Evolutionary conservation across 2,888 invertebrate genomes (phyloP).

Genomic region (Thysanoteuthis rhombus): DNA sequence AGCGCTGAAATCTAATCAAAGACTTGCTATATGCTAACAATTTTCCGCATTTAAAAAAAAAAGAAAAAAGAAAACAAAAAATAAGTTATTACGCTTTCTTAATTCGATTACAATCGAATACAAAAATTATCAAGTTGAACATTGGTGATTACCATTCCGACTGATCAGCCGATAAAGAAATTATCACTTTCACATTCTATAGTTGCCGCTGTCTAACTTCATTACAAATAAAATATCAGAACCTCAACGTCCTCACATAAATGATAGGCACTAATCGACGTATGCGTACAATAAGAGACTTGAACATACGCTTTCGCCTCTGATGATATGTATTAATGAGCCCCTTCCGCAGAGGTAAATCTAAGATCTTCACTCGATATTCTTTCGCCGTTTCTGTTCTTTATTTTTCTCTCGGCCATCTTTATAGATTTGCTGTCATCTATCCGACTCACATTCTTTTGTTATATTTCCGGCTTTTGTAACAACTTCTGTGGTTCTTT

Average conservation of each 20-base stretch:
- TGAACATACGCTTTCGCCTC: background rate
- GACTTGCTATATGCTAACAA: background rate
- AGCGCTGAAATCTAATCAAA: background rate
- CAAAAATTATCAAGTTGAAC: background rate
- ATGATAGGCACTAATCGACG: conserved; percentile 12
- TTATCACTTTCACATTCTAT: background rate
- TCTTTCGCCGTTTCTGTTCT: background rate
- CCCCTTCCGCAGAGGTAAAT: background rate
- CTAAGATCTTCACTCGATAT: conserved; percentile 12
- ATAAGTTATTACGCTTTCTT: background rate
- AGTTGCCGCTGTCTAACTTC: background rate
- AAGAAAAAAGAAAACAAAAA: background rate
- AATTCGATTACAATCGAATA: conserved; percentile 12
- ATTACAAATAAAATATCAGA: background rate
- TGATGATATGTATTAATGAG: background rate
- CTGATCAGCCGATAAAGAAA: background rate
- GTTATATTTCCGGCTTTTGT: background rate
- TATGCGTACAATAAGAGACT: background rate
- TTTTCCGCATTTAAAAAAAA: background rate
- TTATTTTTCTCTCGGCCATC: background rate
- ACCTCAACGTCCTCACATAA: background rate
- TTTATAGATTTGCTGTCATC: background rate
- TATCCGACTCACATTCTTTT: background rate
- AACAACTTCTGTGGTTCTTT: background rate
- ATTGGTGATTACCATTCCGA: background rate